These are phyloP conservation scores for Aporophyla nigra DNA, from an alignment of 2,888 invertebrate species.

Conservation along the genomic window DNA sequence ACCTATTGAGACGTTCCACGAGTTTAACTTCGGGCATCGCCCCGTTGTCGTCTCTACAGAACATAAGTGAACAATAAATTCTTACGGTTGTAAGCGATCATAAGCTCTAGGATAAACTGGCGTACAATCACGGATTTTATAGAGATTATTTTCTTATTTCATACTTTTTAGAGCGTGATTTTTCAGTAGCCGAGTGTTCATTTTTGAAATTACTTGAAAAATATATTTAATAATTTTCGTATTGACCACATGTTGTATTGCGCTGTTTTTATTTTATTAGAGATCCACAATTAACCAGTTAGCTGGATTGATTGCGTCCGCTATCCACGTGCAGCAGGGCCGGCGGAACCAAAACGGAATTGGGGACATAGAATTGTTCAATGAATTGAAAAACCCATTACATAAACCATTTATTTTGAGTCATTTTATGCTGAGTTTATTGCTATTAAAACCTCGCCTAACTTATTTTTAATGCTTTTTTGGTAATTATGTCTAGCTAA, in stretches of 20 bases:
- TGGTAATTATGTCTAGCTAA: background rate
- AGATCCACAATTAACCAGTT: constrained; percentile 86
- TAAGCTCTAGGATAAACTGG: too few species aligned
- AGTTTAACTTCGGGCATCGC: too few species aligned
- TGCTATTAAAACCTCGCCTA: background rate
- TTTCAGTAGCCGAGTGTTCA: too few species aligned
- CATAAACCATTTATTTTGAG: constrained; percentile 22
- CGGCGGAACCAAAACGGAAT: constrained; percentile 24
- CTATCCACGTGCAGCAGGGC: constrained; percentile 55
- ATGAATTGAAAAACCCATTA: constrained; percentile 33
- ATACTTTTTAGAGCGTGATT: too few species aligned
- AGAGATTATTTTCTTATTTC: too few species aligned
- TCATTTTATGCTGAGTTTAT: background rate
- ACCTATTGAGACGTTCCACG: too few species aligned
- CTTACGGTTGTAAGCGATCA: too few species aligned
- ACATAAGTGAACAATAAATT: too few species aligned
- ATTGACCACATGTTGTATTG: constrained; percentile 66
- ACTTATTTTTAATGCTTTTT: background rate
- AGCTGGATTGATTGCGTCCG: constrained; percentile 88
- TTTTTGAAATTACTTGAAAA: background rate
- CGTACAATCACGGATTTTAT: too few species aligned
- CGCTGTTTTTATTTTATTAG: constrained; percentile 77
- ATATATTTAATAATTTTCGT: background rate
- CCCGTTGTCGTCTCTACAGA: too few species aligned
- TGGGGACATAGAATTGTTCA: constrained; percentile 35